These are phyloP conservation scores for Eupelmus urozonus DNA, from an alignment of 2,888 invertebrate species.

Conservation along the genomic window DNA sequence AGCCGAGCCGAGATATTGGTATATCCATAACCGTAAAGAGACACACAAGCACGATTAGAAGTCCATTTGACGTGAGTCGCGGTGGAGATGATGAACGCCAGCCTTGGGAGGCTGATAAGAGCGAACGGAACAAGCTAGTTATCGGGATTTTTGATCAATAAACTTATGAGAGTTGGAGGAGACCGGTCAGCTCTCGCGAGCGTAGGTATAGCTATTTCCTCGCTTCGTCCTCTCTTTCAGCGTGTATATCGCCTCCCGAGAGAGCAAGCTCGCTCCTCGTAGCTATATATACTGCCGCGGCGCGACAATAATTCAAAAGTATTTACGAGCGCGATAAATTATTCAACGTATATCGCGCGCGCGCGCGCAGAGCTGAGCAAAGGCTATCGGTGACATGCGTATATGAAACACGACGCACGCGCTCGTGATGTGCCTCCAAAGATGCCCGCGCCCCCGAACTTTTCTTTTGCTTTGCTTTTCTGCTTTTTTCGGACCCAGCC, in stretches of 20 bases:
- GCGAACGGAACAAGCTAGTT: conserved; percentile 54
- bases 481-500: no score
- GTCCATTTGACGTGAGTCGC: conserved; percentile 31
- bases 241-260: no score
- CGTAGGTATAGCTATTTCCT: no score
- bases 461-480: background rate
- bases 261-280: no score
- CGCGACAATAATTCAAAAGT: conserved; percentile 66
- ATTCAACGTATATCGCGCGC: conserved; percentile 61
- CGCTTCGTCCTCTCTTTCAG: conserved; percentile 18
- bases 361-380: conserved; percentile 40
- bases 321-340: conserved; percentile 68
- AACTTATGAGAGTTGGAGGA: conserved; percentile 67
- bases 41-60: conserved; percentile 33
- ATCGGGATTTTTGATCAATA: conserved; percentile 65
- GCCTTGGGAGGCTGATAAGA: conserved; percentile 45
- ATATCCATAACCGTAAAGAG: conserved; percentile 33
- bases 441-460: conserved; percentile 23
- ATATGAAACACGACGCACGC: conserved; percentile 59
- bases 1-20: no score
- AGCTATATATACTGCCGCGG: conserved; percentile 58
- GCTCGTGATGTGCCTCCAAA: conserved; percentile 52
- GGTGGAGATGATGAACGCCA: conserved; percentile 51
- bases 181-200: conserved; percentile 55
- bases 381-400: conserved; percentile 62